phyloP scores from a whole-genome alignment of 2,113 vertebrate genomes.

The Oostethus manadensis region DNA sequence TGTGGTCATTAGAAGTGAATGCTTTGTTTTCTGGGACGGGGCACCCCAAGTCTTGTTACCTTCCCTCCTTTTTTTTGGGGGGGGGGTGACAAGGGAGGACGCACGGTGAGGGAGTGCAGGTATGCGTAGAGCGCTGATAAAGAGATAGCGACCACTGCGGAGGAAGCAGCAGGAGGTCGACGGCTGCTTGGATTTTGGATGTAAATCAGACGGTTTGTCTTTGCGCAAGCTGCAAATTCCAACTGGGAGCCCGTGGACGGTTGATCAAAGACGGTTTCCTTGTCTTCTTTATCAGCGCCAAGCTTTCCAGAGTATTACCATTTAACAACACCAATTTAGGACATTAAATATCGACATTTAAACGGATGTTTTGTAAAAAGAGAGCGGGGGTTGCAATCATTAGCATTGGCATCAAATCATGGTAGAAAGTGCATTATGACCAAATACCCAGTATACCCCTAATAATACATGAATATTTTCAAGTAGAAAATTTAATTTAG shows the following conservation, averaged over 20 bases:
- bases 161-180: slow-evolving; percentile 60
- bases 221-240: slow-evolving; percentile 5
- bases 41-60: slow-evolving; percentile 20
- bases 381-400: too few relatives aligned
- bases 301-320: not conserved
- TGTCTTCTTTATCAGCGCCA: slow-evolving; percentile 13
- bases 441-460: too few relatives aligned
- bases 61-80: not conserved
- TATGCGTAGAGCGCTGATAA: slow-evolving; percentile 60
- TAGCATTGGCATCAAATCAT: not conserved
- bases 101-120: slow-evolving; percentile 53
- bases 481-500: too few relatives aligned
- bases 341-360: not conserved
- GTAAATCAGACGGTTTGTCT: slow-evolving; percentile 42
- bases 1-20: slow-evolving; percentile 14
- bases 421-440: not conserved
- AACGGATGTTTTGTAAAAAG: too few relatives aligned
- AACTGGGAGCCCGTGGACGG: slow-evolving; percentile 8
- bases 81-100: slow-evolving; percentile 27
- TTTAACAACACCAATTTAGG: not conserved
- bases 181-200: slow-evolving; percentile 45
- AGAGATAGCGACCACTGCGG: slow-evolving; percentile 55
- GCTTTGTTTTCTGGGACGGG: slow-evolving; percentile 13
- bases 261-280: slow-evolving; percentile 41
- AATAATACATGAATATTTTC: too few relatives aligned